phyloP scores from a whole-genome alignment of 1,140 invertebrate species.

The Zaprionus tsacasi region DNA sequence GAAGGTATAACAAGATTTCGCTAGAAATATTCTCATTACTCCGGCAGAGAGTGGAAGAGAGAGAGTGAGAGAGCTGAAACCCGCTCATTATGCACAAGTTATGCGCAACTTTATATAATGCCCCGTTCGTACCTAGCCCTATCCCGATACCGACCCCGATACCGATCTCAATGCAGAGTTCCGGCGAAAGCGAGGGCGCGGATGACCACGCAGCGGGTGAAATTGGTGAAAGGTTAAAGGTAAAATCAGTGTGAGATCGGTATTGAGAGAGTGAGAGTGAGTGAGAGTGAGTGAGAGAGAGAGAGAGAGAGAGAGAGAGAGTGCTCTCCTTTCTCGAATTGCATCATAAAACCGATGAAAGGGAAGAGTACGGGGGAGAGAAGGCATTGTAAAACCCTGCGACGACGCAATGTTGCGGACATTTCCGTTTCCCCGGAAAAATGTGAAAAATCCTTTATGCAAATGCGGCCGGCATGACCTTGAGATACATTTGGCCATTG shows the following conservation, averaged over 20 bases:
- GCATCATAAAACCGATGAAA: conserved; percentile 67
- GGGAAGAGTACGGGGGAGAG: not conserved
- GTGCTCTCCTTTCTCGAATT: conserved; percentile 52
- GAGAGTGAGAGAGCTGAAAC: conserved; percentile 33
- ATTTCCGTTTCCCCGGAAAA: conserved; percentile 45
- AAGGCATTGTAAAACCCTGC: conserved; percentile 32
- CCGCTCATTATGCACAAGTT: conserved; percentile 35
- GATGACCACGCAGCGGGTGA: conserved; percentile 55
- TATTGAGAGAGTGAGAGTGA: too few species aligned
- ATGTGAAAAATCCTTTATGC: conserved; percentile 59
- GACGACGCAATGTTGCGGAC: conserved; percentile 64
- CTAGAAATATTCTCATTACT: conserved; percentile 30
- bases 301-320: too few species aligned
- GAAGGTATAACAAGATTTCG: conserved; percentile 34
- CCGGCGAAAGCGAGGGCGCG: conserved; percentile 35
- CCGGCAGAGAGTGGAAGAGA: not conserved
- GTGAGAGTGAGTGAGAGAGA: too few species aligned
- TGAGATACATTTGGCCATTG: conserved; percentile 26
- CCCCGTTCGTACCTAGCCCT: conserved; percentile 37
- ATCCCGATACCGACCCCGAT: conserved; percentile 15
- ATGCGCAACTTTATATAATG: conserved; percentile 67
- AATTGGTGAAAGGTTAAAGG: conserved; percentile 22
- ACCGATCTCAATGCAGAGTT: conserved; percentile 31
- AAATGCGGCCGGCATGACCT: conserved; percentile 48
- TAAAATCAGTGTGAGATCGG: not conserved